phyloP scores from a whole-genome alignment of 2,797 vertebrate genomes.

The Thripadectes ignobilis region DNA sequence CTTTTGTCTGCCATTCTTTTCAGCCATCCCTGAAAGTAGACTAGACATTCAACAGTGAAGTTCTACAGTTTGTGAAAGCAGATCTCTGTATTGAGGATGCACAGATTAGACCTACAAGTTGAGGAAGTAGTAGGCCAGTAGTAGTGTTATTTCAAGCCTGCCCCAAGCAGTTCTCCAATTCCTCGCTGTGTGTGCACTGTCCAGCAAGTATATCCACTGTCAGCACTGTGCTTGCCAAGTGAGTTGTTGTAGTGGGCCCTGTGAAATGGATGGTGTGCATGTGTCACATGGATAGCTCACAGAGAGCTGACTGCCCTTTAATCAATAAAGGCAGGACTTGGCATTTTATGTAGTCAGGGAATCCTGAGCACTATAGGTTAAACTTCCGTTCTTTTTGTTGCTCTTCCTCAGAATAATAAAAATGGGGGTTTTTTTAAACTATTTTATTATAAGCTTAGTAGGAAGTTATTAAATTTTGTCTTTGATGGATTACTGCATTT shows the following conservation, averaged over 20 bases:
- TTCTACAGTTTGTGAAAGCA: not conserved
- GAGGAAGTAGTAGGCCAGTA: not conserved
- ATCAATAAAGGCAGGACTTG: not conserved
- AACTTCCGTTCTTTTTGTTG: not conserved
- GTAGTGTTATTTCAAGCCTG: not conserved
- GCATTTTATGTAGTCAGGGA: not conserved
- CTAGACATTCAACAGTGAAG: not conserved
- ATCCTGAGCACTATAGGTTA: not conserved
- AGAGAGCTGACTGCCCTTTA: not conserved
- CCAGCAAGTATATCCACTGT: fast-evolving
- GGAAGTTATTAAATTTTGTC: not conserved
- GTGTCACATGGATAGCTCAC: not conserved
- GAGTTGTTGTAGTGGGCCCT: not conserved
- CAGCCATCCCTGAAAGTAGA: not conserved
- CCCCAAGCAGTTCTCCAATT: not conserved
- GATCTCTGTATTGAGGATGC: not conserved
- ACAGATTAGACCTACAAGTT: not conserved
- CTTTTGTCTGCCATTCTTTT: not conserved
- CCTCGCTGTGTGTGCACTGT: fast-evolving
- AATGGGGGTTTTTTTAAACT: not conserved
- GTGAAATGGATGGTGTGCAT: not conserved
- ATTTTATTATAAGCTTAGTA: not conserved
- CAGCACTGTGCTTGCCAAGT: not conserved
- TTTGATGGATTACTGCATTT: not conserved
- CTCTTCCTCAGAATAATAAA: not conserved